Percentiles rank a stretch among this genome's conserved stretches.
phyloP scores from a whole-genome alignment of 1,140 invertebrate genomes.

The Drosophila pandora region DNA sequence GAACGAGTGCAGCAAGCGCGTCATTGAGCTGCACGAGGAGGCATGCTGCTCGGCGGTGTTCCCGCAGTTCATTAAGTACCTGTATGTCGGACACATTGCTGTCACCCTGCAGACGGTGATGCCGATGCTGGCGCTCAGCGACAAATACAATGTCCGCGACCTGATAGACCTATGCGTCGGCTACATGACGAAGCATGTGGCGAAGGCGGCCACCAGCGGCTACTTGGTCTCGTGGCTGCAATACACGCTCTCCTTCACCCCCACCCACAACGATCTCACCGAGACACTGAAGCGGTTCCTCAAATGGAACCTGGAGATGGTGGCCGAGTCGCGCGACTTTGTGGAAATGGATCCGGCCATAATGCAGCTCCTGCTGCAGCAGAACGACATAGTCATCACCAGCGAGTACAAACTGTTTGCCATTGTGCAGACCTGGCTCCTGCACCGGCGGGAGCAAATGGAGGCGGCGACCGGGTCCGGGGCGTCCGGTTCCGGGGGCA shows the following conservation, averaged over 20 bases:
- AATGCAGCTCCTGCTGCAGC: conserved; percentile 90
- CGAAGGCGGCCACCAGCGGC: conserved; percentile 91
- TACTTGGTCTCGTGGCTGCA: conserved; percentile 95
- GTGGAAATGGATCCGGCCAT: conserved; percentile 92
- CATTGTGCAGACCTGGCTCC: conserved; percentile 90
- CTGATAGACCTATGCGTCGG: conserved; percentile 91
- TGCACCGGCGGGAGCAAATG: conserved; percentile 87
- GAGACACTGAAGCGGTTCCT: conserved; percentile 90
- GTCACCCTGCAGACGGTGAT: conserved; percentile 93
- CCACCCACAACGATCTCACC: conserved; percentile 89
- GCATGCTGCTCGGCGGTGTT: conserved; percentile 93
- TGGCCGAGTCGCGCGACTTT: conserved; percentile 92
- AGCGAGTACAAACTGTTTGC: conserved; percentile 94
- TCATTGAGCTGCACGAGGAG: conserved; percentile 93
- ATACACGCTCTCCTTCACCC: conserved; percentile 92
- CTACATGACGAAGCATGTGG: conserved; percentile 95
- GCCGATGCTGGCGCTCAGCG: conserved; percentile 93
- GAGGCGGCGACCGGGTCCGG: conserved; percentile 64
- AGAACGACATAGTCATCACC: conserved; percentile 94
- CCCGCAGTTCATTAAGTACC: conserved; percentile 95
- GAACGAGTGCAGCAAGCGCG: conserved; percentile 94
- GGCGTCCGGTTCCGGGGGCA: conserved; percentile 5
- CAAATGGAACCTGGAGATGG: conserved; percentile 95
- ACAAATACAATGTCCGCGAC: conserved; percentile 98
- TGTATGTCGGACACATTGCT: conserved; percentile 95